Conservation (phyloP, 2,113 vertebrate species). For the Cnemophilus loriae region DNA sequence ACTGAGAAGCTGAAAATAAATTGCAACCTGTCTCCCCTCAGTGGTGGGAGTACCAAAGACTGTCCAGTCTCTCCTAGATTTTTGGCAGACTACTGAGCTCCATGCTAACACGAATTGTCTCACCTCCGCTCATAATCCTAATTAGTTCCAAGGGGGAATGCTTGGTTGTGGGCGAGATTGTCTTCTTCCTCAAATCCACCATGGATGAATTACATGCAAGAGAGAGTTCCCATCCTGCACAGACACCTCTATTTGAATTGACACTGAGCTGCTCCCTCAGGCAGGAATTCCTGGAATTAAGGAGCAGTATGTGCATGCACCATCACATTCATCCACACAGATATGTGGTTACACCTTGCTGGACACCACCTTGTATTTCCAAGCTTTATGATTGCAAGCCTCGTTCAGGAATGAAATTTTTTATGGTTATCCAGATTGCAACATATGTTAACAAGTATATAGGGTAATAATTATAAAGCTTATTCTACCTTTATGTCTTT, state of each 20-base stretch:
- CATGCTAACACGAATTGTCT: neutral
- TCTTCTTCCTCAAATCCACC: neutral
- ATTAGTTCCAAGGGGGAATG: neutral
- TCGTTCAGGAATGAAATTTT: neutral
- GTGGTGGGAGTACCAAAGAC: neutral
- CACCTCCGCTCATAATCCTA: neutral
- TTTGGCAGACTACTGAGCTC: neutral
- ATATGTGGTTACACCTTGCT: neutral
- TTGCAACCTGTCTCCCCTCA: neutral
- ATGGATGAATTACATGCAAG: neutral
- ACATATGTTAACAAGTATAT: neutral
- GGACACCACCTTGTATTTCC: neutral
- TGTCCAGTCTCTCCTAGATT: neutral
- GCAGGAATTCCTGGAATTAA: neutral
- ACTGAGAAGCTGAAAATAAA: neutral
- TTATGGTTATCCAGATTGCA: neutral
- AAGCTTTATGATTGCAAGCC: neutral
- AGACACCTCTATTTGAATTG: neutral
- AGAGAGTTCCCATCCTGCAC: neutral
- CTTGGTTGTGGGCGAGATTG: neutral
- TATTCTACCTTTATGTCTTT: neutral
- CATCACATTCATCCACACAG: neutral
- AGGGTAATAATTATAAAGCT: neutral
- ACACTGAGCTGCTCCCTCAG: neutral
- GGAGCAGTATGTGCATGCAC: neutral